Conservation (phyloP, 2,888 invertebrate species). For the Mayetiola destructor region DNA sequence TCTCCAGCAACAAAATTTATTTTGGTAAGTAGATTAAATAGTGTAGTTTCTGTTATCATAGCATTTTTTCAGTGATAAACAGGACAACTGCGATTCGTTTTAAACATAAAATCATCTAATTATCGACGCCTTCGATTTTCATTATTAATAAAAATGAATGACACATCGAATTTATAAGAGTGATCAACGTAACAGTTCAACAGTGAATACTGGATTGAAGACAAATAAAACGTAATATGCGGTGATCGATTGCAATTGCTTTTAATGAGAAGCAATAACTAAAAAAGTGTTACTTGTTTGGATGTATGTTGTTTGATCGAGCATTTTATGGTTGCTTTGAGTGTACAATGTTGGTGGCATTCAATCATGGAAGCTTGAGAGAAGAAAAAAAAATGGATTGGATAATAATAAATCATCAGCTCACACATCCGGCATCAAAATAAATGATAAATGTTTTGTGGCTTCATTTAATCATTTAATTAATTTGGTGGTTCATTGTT, state of each 20-base stretch:
- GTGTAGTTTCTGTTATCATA: background rate
- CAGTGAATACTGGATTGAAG: constrained; percentile 12
- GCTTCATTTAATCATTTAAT: no score
- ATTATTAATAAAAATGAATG: background rate
- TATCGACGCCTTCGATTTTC: background rate
- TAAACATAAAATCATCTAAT: background rate
- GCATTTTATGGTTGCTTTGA: background rate
- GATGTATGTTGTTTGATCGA: background rate
- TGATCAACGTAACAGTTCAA: no score
- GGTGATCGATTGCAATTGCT: constrained; percentile 12
- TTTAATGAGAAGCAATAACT: no score
- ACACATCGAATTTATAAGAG: background rate
- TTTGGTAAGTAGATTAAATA: background rate
- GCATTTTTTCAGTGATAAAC: background rate
- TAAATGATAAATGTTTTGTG: no score
- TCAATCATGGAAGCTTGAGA: background rate
- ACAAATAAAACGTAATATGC: constrained; percentile 9
- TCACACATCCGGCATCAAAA: no score
- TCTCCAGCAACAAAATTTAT: background rate
- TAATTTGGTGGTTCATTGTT: no score
- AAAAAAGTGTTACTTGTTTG: background rate
- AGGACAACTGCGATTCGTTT: background rate
- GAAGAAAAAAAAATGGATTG: no score
- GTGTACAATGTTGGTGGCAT: background rate
- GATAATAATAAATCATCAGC: no score